phyloP scores from a whole-genome alignment of 2,113 vertebrate species.

The Carassius gibelio region DNA sequence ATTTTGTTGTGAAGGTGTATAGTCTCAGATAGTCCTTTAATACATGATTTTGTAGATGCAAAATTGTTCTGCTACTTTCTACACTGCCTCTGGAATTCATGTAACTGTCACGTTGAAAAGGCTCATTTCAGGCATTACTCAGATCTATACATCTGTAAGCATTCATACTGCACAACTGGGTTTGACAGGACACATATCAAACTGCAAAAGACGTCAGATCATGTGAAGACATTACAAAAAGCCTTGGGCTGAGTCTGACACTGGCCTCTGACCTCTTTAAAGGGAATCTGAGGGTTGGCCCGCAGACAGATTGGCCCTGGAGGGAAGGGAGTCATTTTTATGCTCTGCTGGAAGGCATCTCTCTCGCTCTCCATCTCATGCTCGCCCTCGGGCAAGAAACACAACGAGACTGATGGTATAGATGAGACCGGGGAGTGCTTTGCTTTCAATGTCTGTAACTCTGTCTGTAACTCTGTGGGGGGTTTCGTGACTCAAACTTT shows the following conservation, averaged over 20 bases:
- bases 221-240: constrained; percentile 26
- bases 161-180: background rate
- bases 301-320: background rate
- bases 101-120: background rate
- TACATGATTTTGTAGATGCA: background rate
- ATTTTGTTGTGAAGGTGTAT: background rate
- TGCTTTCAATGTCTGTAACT: background rate
- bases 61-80: background rate
- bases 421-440: background rate
- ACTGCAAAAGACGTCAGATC: background rate
- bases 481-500: no score
- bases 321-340: background rate
- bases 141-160: constrained; percentile 12
- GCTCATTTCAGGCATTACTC: background rate
- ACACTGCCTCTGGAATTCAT: background rate
- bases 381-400: constrained; percentile 19
- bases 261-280: constrained; percentile 13
- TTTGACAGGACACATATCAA: constrained; percentile 27
- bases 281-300: constrained; percentile 19
- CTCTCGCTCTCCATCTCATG: background rate
- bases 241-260: constrained; percentile 12
- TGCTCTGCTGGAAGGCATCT: constrained; percentile 24
- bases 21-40: background rate
- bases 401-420: constrained; percentile 9
- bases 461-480: background rate